A percentile compares a stretch with the other conserved stretches of the same genome.
phyloP scores from a whole-genome alignment of 1,140 invertebrate species.

The Aphelinus atriplicis region DNA sequence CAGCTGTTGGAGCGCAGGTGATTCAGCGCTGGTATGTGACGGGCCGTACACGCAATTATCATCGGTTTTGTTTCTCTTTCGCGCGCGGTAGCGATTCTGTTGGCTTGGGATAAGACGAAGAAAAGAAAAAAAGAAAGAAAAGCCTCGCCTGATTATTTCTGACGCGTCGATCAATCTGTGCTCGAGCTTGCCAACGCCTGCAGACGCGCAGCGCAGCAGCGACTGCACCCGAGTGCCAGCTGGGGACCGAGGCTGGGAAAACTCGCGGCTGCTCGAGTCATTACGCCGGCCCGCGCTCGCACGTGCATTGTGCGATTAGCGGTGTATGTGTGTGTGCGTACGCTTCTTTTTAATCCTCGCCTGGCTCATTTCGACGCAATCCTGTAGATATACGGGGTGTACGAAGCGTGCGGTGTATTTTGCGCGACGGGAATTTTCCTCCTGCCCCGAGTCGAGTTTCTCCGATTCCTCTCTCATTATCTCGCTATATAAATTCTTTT shows the following conservation, averaged over 20 bases:
- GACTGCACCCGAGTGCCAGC: constrained; percentile 1
- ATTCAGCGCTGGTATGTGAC: background rate
- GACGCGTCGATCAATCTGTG: constrained; percentile 18
- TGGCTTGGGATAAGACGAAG: too few relatives aligned
- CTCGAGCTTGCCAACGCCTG: constrained; percentile 3
- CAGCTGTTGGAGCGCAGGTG: too few relatives aligned
- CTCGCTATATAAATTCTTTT: too few relatives aligned
- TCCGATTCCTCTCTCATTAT: too few relatives aligned
- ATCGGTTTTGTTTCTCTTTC: background rate
- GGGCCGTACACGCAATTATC: background rate
- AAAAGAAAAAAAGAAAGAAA: background rate
- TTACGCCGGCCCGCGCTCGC: background rate
- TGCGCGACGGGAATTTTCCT: too few relatives aligned
- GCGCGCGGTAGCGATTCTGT: background rate
- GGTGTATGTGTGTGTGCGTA: too few relatives aligned
- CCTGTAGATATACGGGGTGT: background rate
- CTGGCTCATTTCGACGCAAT: constrained; percentile 6
- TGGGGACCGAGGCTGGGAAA: background rate
- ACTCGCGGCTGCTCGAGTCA: constrained; percentile 9
- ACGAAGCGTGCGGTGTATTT: too few relatives aligned
- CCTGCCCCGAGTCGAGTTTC: too few relatives aligned
- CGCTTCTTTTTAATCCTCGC: constrained; percentile 24
- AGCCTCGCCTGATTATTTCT: constrained; percentile 6
- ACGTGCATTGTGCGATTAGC: background rate
- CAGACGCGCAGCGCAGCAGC: too few relatives aligned